phyloP scores from a whole-genome alignment of 2,797 vertebrate genomes.

The Mormyrops attenuatus region DNA sequence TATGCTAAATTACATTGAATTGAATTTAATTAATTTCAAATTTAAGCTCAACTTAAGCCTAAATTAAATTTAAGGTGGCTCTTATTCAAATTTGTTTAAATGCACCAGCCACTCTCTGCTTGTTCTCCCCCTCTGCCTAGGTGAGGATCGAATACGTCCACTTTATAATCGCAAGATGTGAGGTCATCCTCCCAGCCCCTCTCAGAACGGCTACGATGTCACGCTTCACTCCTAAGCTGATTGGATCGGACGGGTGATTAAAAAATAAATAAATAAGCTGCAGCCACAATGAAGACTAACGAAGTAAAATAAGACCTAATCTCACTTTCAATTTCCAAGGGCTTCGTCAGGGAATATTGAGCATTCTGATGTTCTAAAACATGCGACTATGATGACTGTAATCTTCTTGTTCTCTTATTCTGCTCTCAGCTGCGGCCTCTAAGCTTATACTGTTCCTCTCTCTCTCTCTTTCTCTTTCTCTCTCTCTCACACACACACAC shows the following conservation, averaged over 20 bases:
- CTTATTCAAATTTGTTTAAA: not conserved
- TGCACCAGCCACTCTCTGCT: not conserved
- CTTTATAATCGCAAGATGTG: not conserved
- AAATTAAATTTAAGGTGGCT: conserved; percentile 10
- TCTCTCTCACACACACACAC: not conserved
- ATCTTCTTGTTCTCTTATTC: not conserved
- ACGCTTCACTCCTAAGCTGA: not conserved
- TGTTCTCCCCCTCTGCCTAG: not conserved
- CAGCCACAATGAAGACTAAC: not conserved
- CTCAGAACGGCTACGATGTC: not conserved
- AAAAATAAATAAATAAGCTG: not conserved
- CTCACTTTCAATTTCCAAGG: not conserved
- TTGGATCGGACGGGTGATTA: not conserved
- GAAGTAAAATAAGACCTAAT: not conserved
- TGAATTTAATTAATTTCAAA: not conserved
- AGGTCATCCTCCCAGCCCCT: not conserved
- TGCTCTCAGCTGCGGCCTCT: not conserved
- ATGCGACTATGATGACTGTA: not conserved
- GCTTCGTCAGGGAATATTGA: not conserved
- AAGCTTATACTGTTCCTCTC: not conserved
- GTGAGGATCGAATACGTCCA: not conserved
- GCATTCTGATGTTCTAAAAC: not conserved
- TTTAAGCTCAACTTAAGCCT: not conserved
- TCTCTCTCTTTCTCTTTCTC: not conserved
- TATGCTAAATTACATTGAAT: conserved; percentile 3